These are phyloP conservation scores for Spodoptera exigua DNA, from an alignment of 2,888 invertebrate species.

Conservation along the genomic window DNA sequence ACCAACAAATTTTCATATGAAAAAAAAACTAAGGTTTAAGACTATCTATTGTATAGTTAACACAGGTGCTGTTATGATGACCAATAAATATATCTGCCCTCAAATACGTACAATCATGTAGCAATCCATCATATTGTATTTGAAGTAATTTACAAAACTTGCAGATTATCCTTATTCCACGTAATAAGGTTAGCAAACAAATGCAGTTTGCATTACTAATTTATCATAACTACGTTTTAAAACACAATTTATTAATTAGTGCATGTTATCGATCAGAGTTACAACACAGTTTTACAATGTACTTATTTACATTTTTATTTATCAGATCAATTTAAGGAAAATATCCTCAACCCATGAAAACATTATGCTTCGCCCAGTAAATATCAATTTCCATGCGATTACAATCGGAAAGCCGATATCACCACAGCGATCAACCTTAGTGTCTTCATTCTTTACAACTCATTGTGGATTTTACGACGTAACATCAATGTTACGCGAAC, in stretches of 20 bases:
- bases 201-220: slow-evolving; percentile 1
- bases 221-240: slow-evolving; percentile 11
- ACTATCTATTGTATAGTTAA: too few relatives aligned
- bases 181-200: not conserved
- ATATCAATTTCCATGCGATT: slow-evolving; percentile 24
- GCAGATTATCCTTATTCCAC: not conserved
- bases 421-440: slow-evolving; percentile 54
- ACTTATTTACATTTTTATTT: slow-evolving; percentile 1
- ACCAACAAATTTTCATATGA: too few relatives aligned
- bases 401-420: slow-evolving; percentile 23
- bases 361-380: not conserved
- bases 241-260: slow-evolving; percentile 4
- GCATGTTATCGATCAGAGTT: slow-evolving; percentile 9
- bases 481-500: slow-evolving; percentile 55
- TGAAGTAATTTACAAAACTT: too few relatives aligned
- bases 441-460: slow-evolving; percentile 61
- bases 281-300: slow-evolving; percentile 4
- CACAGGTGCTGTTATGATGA: too few relatives aligned
- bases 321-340: too few relatives aligned
- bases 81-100: too few relatives aligned
- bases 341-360: too few relatives aligned
- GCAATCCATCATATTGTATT: too few relatives aligned
- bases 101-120: too few relatives aligned
- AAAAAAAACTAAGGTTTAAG: too few relatives aligned
- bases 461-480: slow-evolving; percentile 59